These are phyloP conservation scores for Jordanella pulchra DNA, from an alignment of 2,797 vertebrate species.

Conservation along the genomic window DNA sequence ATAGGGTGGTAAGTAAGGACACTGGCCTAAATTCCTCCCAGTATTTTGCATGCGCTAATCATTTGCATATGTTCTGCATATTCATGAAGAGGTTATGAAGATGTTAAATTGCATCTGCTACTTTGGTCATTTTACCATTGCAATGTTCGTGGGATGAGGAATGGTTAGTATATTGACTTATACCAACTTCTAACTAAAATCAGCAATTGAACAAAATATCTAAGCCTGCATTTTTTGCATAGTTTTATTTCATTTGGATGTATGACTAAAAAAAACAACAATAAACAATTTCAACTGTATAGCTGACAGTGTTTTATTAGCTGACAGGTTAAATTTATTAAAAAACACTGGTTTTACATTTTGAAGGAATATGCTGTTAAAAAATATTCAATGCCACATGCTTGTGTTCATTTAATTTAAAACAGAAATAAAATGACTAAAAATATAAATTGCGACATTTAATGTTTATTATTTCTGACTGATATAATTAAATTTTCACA, in stretches of 20 bases:
- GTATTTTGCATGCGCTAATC: too few species aligned
- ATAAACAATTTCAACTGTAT: slow-evolving; percentile 68
- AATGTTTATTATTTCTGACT: neutral
- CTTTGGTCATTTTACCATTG: too few species aligned
- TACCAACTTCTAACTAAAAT: neutral
- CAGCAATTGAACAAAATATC: neutral
- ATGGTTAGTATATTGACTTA: neutral
- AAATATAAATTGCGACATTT: neutral
- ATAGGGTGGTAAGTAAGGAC: too few species aligned
- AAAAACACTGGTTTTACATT: neutral
- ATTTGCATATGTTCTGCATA: too few species aligned
- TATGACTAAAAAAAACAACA: slow-evolving; percentile 68
- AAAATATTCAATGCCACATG: neutral
- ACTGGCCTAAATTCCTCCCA: too few species aligned
- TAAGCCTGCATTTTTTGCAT: neutral
- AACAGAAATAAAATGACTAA: slow-evolving; percentile 25
- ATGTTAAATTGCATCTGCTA: too few species aligned
- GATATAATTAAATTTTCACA: slow-evolving; percentile 15
- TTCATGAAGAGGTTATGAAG: too few species aligned
- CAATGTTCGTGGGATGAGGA: too few species aligned
- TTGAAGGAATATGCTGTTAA: neutral
- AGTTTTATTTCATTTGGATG: slow-evolving; percentile 46
- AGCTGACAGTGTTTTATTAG: slow-evolving; percentile 51
- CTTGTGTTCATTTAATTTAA: slow-evolving; percentile 21
- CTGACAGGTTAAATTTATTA: slow-evolving; percentile 2